Percentiles rank a stretch among this genome's conserved stretches.
Conservation (phyloP, 2,888 invertebrate genomes). For the Bellardia bayeri region DNA sequence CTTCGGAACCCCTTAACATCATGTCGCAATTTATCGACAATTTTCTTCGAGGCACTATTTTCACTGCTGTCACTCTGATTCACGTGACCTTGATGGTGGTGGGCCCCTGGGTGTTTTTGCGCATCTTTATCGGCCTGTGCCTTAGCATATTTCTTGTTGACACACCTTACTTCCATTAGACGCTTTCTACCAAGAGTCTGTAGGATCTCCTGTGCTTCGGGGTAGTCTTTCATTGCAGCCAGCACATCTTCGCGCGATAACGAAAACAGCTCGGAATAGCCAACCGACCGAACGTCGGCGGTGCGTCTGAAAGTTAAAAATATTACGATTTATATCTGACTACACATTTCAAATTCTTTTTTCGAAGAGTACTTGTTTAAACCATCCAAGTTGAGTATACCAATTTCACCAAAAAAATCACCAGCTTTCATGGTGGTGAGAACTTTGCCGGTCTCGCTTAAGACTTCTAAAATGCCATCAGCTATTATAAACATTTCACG, state of each 20-base stretch:
- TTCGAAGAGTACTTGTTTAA: constrained; percentile 92
- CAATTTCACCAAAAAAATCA: constrained; percentile 99
- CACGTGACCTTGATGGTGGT: constrained; percentile 78
- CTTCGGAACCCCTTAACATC: constrained; percentile 91
- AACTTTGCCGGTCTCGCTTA: constrained; percentile 96
- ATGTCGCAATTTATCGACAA: constrained; percentile 92
- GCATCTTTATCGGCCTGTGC: constrained; percentile 81
- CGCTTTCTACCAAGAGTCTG: constrained; percentile 94
- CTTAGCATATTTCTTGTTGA: constrained; percentile 84
- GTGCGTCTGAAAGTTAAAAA: constrained; percentile 88
- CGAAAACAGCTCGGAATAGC: constrained; percentile 97
- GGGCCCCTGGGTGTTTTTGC: constrained; percentile 73
- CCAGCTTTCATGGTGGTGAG: constrained; percentile 98
- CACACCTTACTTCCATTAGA: constrained; percentile 92
- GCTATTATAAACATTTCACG: constrained; percentile 99
- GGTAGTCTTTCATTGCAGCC: constrained; percentile 98
- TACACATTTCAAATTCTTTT: not conserved
- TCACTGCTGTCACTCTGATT: constrained; percentile 83
- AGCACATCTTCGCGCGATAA: constrained; percentile 96
- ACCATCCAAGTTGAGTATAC: constrained; percentile 97
- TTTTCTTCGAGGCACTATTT: constrained; percentile 88
- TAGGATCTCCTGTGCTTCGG: constrained; percentile 97
- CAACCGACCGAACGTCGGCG: constrained; percentile 97
- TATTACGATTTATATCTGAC: not conserved
- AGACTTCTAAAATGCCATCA: constrained; percentile 97